phyloP scores from a whole-genome alignment of 1,140 invertebrate species.

The Platyscapa corneri region DNA sequence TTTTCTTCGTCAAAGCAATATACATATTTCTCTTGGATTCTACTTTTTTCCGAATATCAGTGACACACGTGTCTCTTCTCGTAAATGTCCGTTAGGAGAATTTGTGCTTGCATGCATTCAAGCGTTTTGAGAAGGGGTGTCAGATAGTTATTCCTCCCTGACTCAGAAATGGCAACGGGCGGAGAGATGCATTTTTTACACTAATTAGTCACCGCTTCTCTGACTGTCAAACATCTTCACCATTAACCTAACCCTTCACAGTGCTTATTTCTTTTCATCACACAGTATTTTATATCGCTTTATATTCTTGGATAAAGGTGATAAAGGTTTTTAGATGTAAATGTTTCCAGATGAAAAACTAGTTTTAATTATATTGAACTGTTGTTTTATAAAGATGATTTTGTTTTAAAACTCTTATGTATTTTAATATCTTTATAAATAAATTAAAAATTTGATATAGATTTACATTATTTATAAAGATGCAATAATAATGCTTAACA shows the following conservation, averaged over 20 bases:
- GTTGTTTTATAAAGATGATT: too few relatives aligned
- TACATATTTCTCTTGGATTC: neutral
- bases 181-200: conserved; percentile 68
- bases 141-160: neutral
- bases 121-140: conserved; percentile 49
- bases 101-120: conserved; percentile 37
- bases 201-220: conserved; percentile 72
- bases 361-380: too few relatives aligned
- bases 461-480: too few relatives aligned
- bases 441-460: too few relatives aligned
- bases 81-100: conserved; percentile 29
- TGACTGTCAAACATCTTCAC: conserved; percentile 70
- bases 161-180: conserved; percentile 47
- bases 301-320: neutral
- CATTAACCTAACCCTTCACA: conserved; percentile 63
- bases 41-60: neutral
- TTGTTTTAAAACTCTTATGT: too few relatives aligned
- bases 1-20: neutral
- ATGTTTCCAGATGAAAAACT: too few relatives aligned
- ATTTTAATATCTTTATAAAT: too few relatives aligned
- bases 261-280: conserved; percentile 55
- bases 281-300: conserved; percentile 52
- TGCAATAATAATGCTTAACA: too few relatives aligned
- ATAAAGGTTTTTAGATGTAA: neutral
- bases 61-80: conserved; percentile 36